Evolutionary conservation across 2,113 vertebrate genomes (phyloP).

Genomic region (Neodontobutis hainanensis): DNA sequence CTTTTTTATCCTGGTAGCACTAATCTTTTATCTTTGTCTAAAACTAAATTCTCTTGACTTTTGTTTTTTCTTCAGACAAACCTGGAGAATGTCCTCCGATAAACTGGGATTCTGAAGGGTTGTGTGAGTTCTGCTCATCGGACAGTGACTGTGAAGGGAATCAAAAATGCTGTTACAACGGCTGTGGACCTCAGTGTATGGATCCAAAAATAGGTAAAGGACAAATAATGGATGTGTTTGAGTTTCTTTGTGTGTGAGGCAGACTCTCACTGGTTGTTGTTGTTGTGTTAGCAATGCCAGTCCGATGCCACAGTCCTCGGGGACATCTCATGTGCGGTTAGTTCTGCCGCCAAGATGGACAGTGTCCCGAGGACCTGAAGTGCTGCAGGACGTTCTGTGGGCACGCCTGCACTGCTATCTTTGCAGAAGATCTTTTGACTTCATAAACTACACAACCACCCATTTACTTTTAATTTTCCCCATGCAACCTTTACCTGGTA

Average conservation of each 20-base stretch:
- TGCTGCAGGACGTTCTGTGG: constrained; percentile 77
- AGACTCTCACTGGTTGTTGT: background rate
- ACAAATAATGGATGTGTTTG: background rate
- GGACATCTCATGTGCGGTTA: constrained; percentile 72
- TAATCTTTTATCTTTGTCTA: too few relatives aligned
- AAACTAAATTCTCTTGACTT: background rate
- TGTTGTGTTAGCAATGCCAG: constrained; percentile 69
- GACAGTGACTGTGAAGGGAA: background rate
- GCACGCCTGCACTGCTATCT: constrained; percentile 70
- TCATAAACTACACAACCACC: too few relatives aligned
- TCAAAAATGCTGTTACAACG: background rate
- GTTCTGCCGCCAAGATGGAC: constrained; percentile 75
- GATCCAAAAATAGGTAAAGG: background rate
- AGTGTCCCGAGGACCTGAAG: constrained; percentile 75
- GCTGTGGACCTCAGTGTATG: background rate
- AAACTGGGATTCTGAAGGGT: too few relatives aligned
- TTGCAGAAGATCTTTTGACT: constrained; percentile 12
- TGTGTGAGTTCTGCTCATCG: too few relatives aligned
- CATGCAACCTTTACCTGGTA: too few relatives aligned
- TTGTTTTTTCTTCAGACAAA: constrained; percentile 58
- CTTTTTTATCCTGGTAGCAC: too few relatives aligned
- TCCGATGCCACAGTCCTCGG: constrained; percentile 65
- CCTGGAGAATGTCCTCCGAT: constrained; percentile 65
- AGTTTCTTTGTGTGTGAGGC: background rate
- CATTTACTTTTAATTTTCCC: too few relatives aligned